These are phyloP conservation scores for Labroides dimidiatus DNA, from an alignment of 2,797 vertebrate species.

Conservation along the genomic window DNA sequence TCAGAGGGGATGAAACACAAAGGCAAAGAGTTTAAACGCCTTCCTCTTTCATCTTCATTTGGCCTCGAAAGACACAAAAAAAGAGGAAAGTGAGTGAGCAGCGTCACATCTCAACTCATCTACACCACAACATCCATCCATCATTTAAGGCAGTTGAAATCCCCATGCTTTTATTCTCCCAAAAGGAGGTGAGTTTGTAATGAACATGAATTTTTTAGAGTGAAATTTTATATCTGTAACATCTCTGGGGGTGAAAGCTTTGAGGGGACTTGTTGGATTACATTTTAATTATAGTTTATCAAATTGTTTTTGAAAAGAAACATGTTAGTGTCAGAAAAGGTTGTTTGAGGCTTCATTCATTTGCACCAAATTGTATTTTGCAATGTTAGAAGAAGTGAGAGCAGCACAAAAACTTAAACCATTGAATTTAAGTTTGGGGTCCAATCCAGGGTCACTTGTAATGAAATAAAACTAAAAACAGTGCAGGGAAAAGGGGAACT, in stretches of 20 bases:
- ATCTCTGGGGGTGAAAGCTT: conserved; percentile 37
- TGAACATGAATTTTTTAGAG: conserved; percentile 56
- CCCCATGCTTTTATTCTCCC: conserved; percentile 62
- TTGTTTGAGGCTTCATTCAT: conserved; percentile 55
- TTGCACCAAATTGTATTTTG: conserved; percentile 30
- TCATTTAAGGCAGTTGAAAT: conserved; percentile 79
- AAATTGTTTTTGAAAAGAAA: conserved; percentile 54
- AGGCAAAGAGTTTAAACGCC: conserved; percentile 68
- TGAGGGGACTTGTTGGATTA: conserved; percentile 44
- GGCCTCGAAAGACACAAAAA: conserved; percentile 71
- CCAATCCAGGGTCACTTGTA: conserved; percentile 29
- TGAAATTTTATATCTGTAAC: conserved; percentile 56
- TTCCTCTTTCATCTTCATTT: conserved; percentile 82
- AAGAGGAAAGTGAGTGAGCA: conserved; percentile 66
- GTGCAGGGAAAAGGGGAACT: neutral
- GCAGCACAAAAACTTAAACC: conserved; percentile 8
- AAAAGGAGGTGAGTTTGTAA: conserved; percentile 53
- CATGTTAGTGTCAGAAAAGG: conserved; percentile 40
- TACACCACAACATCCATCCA: conserved; percentile 76
- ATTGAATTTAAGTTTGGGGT: conserved; percentile 44
- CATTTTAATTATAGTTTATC: conserved; percentile 52
- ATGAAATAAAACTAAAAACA: conserved; percentile 13
- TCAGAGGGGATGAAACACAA: conserved; percentile 68
- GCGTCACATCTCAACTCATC: conserved; percentile 82
- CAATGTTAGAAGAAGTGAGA: neutral